A percentile compares a stretch with the other conserved stretches of the same genome.
phyloP scores from a whole-genome alignment of 2,888 invertebrate genomes.

The Caradrina clavipalpis region DNA sequence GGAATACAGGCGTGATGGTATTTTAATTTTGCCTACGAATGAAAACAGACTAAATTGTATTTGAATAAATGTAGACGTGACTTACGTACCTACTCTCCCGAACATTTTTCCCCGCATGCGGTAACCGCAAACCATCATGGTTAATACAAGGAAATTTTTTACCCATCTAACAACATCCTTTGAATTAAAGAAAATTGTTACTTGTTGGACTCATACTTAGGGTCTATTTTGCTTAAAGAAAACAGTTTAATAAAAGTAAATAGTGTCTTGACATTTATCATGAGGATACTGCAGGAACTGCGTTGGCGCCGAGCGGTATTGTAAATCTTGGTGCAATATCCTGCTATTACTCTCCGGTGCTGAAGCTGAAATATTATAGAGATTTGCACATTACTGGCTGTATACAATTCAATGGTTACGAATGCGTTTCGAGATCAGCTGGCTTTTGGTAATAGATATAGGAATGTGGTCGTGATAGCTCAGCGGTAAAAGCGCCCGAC shows the following conservation, averaged over 20 bases:
- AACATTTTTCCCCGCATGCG: background rate
- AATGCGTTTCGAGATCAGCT: slow-evolving; percentile 41
- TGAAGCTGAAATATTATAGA: slow-evolving; percentile 61
- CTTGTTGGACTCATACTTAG: background rate
- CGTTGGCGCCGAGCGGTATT: slow-evolving; percentile 49
- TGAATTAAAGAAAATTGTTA: background rate
- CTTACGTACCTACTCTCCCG: background rate
- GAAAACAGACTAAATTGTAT: too few species aligned
- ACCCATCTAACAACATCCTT: background rate
- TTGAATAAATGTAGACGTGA: too few species aligned
- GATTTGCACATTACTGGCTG: slow-evolving; percentile 55
- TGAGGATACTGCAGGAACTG: slow-evolving; percentile 41
- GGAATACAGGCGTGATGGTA: too few species aligned
- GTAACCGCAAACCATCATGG: background rate
- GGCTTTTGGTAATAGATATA: slow-evolving; percentile 42
- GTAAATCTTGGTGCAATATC: slow-evolving; percentile 64
- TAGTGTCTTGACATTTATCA: slow-evolving; percentile 49
- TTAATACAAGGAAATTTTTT: background rate
- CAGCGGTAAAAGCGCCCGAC: too few species aligned
- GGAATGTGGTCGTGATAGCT: slow-evolving; percentile 13
- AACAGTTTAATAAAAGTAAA: slow-evolving; percentile 55
- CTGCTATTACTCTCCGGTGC: slow-evolving; percentile 60
- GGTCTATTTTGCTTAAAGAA: slow-evolving; percentile 25
- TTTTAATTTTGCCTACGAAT: too few species aligned
- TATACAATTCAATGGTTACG: slow-evolving; percentile 45